These are phyloP conservation scores for Muschampia plurimacula DNA, from an alignment of 2,888 invertebrate species.

Conservation along the genomic window DNA sequence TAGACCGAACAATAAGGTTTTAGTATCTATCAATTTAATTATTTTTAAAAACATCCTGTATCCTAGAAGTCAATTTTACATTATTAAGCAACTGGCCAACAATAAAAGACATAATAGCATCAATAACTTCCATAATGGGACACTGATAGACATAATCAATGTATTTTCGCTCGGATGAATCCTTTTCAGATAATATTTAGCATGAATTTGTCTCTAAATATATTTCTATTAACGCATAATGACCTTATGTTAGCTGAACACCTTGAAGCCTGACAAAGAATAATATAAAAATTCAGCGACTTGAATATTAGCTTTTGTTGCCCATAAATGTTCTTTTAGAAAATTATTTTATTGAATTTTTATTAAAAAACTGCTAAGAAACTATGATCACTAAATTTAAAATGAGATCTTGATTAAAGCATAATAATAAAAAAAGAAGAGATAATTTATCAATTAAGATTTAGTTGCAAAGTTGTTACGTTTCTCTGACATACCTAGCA, in stretches of 20 bases:
- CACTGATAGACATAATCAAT: constrained; percentile 53
- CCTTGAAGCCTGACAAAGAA: constrained; percentile 52
- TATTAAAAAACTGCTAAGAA: not conserved
- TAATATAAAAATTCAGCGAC: constrained; percentile 6
- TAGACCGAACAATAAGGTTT: no score
- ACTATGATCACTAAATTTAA: not conserved
- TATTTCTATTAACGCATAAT: constrained; percentile 61
- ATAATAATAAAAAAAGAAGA: not conserved
- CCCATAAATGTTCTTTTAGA: constrained; percentile 12
- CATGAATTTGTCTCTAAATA: constrained; percentile 59
- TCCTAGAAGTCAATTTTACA: constrained; percentile 51
- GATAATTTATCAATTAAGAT: not conserved
- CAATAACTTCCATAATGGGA: constrained; percentile 59
- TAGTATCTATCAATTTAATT: not conserved
- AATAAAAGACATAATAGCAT: constrained; percentile 72
- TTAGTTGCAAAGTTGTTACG: not conserved
- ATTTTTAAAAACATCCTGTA: constrained; percentile 56
- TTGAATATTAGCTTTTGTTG: constrained; percentile 1
- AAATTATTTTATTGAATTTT: not conserved
- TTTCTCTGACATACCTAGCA: no score
- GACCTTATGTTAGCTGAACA: constrained; percentile 54
- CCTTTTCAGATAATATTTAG: constrained; percentile 64
- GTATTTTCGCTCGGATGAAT: constrained; percentile 63
- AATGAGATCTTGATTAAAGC: not conserved
- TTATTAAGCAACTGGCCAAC: constrained; percentile 61